Evolutionary conservation across 2,113 vertebrate genomes (phyloP).

Genomic region (Antechinus flavipes): DNA sequence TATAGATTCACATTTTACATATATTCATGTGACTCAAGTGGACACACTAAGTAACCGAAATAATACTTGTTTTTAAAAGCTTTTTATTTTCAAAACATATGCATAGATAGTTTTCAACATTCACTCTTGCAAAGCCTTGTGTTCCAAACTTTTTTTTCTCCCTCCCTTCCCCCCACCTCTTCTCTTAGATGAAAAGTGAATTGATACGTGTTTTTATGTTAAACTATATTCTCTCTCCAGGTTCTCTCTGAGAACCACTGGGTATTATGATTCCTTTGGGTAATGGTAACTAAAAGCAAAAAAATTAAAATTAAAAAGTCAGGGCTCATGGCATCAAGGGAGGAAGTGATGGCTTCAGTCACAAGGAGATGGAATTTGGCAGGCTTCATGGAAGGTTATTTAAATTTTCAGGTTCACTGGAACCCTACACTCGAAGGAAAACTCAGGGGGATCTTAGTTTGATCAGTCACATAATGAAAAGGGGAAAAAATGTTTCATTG

Average conservation of each 20-base stretch:
- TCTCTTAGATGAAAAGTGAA: no score
- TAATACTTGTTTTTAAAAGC: not conserved
- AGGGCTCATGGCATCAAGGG: not conserved
- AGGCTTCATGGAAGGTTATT: not conserved
- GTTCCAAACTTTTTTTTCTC: no score
- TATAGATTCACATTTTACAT: not conserved
- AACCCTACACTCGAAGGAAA: constrained; percentile 35
- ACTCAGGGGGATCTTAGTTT: not conserved
- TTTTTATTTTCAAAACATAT: no score
- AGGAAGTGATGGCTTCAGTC: not conserved
- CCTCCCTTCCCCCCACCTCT: no score
- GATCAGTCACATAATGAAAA: not conserved
- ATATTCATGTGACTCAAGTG: not conserved
- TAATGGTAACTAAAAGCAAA: not conserved
- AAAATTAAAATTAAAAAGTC: not conserved
- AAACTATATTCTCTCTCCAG: not conserved
- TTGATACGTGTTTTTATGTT: not conserved
- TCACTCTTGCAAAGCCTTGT: no score
- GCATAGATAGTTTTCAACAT: no score
- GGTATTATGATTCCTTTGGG: not conserved
- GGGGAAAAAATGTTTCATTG: not conserved
- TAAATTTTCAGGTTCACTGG: constrained; percentile 3
- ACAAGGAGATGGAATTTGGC: not conserved
- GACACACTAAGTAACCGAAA: not conserved
- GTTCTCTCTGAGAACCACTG: not conserved